Percentiles rank a stretch among this genome's conserved stretches.
Conservation (phyloP, 2,113 vertebrate genomes). For the Melanocharis versteri region DNA sequence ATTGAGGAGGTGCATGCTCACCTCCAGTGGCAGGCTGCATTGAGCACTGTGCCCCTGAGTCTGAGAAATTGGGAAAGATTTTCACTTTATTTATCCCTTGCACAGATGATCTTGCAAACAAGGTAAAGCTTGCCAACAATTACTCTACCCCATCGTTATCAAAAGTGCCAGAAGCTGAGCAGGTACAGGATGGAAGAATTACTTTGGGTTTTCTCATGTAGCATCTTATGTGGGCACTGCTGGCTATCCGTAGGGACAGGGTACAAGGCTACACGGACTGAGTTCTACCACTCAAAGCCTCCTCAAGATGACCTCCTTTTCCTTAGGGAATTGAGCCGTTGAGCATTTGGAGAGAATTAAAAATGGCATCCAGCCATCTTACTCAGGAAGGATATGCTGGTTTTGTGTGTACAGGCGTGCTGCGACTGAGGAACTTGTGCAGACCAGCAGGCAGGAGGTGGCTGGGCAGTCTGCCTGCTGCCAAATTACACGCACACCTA, state of each 20-base stretch:
- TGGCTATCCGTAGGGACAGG: neutral
- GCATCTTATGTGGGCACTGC: accelerated
- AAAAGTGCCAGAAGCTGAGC: neutral
- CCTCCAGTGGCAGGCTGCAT: neutral
- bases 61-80: neutral
- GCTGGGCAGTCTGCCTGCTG: neutral
- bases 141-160: neutral
- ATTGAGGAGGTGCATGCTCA: neutral
- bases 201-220: neutral
- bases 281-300: neutral
- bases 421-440: neutral
- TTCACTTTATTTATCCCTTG: neutral
- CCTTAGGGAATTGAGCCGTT: neutral
- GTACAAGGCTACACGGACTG: neutral
- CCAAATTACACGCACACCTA: neutral
- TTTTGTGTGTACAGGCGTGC: neutral
- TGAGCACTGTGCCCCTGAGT: neutral
- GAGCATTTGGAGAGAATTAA: neutral
- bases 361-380: neutral
- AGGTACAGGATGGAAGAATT: neutral
- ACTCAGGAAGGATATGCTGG: neutral
- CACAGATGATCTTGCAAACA: neutral
- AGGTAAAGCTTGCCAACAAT: neutral
- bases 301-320: neutral
- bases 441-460: neutral